These are phyloP conservation scores for Salminus brasiliensis DNA, from an alignment of 2,113 vertebrate species.

Conservation along the genomic window DNA sequence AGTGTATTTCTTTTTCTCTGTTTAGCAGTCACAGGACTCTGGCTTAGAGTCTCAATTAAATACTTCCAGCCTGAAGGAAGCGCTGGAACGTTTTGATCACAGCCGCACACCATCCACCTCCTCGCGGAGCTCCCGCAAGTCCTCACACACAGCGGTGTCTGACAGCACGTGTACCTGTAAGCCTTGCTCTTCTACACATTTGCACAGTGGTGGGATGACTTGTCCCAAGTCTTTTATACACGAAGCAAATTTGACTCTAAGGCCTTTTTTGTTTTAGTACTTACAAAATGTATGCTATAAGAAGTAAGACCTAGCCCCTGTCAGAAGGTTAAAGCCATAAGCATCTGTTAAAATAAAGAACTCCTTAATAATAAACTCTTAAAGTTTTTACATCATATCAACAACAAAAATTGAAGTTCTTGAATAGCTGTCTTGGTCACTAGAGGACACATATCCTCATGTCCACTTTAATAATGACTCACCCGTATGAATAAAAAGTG, in stretches of 20 bases:
- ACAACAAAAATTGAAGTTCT: too few species aligned
- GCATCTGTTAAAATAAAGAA: too few species aligned
- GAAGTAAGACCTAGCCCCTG: too few species aligned
- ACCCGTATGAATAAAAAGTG: background rate
- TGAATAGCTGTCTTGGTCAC: too few species aligned
- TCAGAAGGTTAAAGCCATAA: too few species aligned
- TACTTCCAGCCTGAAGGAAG: constrained; percentile 94
- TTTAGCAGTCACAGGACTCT: constrained; percentile 86
- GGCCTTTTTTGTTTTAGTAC: too few species aligned
- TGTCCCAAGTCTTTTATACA: too few species aligned
- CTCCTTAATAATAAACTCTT: too few species aligned
- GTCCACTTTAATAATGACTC: background rate
- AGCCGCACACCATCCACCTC: constrained; percentile 91
- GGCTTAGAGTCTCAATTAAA: constrained; percentile 92
- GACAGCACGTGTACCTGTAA: constrained; percentile 91
- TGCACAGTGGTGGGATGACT: background rate
- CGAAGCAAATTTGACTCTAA: too few species aligned
- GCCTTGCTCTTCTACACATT: background rate
- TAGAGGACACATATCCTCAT: too few species aligned
- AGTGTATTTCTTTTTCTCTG: background rate
- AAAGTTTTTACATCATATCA: too few species aligned
- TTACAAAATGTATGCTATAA: too few species aligned
- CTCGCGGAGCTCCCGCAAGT: constrained; percentile 91
- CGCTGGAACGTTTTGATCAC: constrained; percentile 90
- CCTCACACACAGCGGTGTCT: constrained; percentile 89